Evolutionary conservation across 2,888 invertebrate genomes (phyloP), one percentile per base, ranked within the genome.

Genomic region (Diadromus collaris): DNA sequence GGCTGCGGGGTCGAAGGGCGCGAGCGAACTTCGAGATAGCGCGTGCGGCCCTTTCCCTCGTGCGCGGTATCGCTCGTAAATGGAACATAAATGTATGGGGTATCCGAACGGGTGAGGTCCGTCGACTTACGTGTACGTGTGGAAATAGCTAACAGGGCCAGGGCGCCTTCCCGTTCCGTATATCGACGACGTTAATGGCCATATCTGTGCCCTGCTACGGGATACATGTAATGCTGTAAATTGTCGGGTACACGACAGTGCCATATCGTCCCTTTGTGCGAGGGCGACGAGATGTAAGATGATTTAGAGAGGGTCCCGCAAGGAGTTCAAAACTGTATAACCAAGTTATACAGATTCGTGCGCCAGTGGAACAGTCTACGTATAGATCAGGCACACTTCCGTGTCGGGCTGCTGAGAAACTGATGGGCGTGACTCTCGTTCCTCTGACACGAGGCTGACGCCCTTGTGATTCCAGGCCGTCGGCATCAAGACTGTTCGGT

Each of bases 281-380:
- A 29, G 29, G 56, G 29, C 56, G 56, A 56, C 16, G 56, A 56
- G 27, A 27, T 29, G 56, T 29, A 56, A 56, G 56, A 56, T 56
- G 29, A 56, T 56, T 24, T 56, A 56, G 56, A n/a, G 56, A 16
- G 27, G 56, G 16, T 7, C 46, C n/a, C 56, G 29, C 56, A n/a
- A 56, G 56, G 56, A 56, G 56, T 13, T 56, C 56, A 29, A 27
- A 56, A 56, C 56, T 56, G 29, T 27, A n/a, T 56, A 56, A 56
- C 29, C 56, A n/a, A 56, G 27, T 56, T 27, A 56, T 56, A n/a
- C 6, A 56, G 56, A 56, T 56, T 13, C 56, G n/a, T 56, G 56
- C 16, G 56, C 56, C 16, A 29, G 56, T 56, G n/a, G 56, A 29
- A 54, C 16, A 27, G 24, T 5, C 54, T 6, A 54, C 27, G 27